Conservation (phyloP, 2,888 invertebrate genomes). For the Polylopha cassiicola region DNA sequence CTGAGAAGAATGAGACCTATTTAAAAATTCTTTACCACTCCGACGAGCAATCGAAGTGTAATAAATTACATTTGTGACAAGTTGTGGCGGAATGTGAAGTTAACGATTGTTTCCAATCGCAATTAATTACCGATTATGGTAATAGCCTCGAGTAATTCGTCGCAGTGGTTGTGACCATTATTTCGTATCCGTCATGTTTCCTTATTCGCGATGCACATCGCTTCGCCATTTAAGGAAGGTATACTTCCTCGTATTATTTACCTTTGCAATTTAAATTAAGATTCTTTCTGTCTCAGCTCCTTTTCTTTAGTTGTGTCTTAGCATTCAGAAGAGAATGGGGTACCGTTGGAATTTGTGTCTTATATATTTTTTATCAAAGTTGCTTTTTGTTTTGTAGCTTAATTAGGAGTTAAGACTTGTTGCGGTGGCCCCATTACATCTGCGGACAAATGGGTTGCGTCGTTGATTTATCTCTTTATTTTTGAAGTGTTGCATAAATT, state of each 20-base stretch:
- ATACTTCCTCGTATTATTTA: slow-evolving; percentile 37
- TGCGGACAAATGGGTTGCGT: slow-evolving; percentile 15
- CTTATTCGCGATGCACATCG: slow-evolving; percentile 36
- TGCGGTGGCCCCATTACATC: slow-evolving; percentile 9
- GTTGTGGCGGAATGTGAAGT: too few relatives aligned
- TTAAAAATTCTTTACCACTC: too few relatives aligned
- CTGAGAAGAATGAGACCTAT: too few relatives aligned
- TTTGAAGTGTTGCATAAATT: slow-evolving; percentile 13
- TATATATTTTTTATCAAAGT: too few relatives aligned
- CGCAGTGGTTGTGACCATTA: slow-evolving; percentile 18
- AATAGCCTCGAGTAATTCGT: slow-evolving; percentile 26
- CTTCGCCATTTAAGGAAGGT: slow-evolving; percentile 41
- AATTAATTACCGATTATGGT: slow-evolving; percentile 27
- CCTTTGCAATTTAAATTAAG: slow-evolving; percentile 30
- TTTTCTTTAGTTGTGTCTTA: background rate
- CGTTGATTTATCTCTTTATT: slow-evolving; percentile 20
- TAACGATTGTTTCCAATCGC: slow-evolving; percentile 24
- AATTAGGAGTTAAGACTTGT: too few relatives aligned
- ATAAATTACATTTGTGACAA: too few relatives aligned
- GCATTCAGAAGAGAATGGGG: too few relatives aligned
- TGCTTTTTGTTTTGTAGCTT: too few relatives aligned
- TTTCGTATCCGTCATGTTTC: slow-evolving; percentile 33
- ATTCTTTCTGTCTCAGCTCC: slow-evolving; percentile 21
- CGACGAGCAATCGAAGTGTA: too few relatives aligned
- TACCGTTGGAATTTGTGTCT: too few relatives aligned